These are phyloP conservation scores for Carcharodon carcharias DNA, from an alignment of 2,797 vertebrate species.

Conservation along the genomic window DNA sequence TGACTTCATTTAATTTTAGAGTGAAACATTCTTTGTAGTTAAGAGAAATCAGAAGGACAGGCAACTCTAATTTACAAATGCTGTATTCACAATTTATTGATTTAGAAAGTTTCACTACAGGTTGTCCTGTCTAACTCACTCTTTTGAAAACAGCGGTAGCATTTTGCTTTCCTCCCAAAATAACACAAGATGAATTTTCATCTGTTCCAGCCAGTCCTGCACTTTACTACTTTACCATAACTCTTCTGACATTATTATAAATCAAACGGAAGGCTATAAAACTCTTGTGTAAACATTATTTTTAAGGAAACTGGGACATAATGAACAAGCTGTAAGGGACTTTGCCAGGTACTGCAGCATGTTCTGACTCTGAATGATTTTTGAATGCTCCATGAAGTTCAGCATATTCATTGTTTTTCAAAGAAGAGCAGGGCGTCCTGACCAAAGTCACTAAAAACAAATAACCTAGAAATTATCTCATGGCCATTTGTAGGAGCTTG, in stretches of 20 bases:
- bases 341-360: not conserved
- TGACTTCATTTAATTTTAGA: not conserved
- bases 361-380: not conserved
- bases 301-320: not conserved
- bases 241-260: conserved; percentile 10
- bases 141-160: not conserved
- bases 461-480: not conserved
- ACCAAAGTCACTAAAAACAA: not conserved
- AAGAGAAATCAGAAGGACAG: not conserved
- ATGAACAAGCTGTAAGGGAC: not conserved
- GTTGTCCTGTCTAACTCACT: not conserved
- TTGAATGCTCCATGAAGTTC: not conserved
- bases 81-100: not conserved
- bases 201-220: not conserved
- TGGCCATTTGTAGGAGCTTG: not conserved
- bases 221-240: not conserved
- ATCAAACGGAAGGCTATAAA: not conserved
- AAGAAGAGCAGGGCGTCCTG: not conserved
- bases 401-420: not conserved
- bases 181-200: not conserved
- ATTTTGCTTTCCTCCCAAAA: not conserved
- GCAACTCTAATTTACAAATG: not conserved
- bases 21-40: not conserved
- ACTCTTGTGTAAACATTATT: not conserved
- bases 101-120: not conserved